Conservation (phyloP, 2,888 invertebrate genomes). For the Hypolimnas misippus region DNA sequence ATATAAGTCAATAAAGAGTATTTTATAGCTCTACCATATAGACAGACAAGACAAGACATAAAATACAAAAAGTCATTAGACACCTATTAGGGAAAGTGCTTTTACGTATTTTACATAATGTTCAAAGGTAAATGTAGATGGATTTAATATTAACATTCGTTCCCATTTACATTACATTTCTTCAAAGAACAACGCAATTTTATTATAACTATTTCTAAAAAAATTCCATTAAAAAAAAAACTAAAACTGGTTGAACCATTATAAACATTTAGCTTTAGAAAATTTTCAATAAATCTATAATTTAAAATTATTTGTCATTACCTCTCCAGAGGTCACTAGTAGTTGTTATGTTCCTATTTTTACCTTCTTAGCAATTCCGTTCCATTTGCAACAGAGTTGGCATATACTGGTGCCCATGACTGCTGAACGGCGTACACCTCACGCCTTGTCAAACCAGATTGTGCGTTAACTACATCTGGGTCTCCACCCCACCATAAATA, state of each 20-base stretch:
- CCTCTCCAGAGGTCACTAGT: not conserved
- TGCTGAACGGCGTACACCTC: slow-evolving; percentile 66
- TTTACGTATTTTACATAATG: not conserved
- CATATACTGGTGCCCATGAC: slow-evolving; percentile 68
- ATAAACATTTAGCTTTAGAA: no score
- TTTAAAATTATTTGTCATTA: no score
- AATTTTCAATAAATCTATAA: not conserved
- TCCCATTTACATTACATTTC: no score
- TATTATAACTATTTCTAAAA: no score
- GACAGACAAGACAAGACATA: not conserved
- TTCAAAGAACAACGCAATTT: no score
- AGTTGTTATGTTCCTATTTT: not conserved
- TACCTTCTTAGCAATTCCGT: slow-evolving; percentile 74
- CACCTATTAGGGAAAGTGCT: not conserved
- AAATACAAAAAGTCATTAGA: not conserved
- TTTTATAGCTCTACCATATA: no score
- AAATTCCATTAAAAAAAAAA: no score
- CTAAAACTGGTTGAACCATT: no score
- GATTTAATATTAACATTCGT: not conserved
- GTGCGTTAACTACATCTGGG: slow-evolving; percentile 62
- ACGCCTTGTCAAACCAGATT: slow-evolving; percentile 64
- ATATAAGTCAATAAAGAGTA: no score
- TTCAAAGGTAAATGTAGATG: not conserved
- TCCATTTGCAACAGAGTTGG: slow-evolving; percentile 62
- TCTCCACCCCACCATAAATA: slow-evolving; percentile 75